Conservation (phyloP, 2,888 invertebrate genomes). For the Heliconius charithonia region DNA sequence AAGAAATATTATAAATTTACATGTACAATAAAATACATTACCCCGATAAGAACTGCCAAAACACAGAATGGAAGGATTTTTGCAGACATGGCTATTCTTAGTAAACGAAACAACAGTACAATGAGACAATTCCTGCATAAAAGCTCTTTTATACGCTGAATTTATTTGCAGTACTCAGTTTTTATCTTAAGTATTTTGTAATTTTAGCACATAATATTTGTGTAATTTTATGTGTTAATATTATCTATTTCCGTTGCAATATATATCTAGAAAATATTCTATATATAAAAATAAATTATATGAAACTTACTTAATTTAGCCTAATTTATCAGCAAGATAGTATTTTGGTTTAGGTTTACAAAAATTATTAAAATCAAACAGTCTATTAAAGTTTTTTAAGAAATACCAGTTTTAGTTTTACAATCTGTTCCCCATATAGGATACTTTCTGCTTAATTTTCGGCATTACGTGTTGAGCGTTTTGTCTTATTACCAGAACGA, state of each 20-base stretch:
- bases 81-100: not conserved
- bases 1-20: too few relatives aligned
- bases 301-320: not conserved
- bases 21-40: not conserved
- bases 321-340: not conserved
- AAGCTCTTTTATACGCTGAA: conserved; percentile 14
- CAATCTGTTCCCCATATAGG: too few relatives aligned
- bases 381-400: too few relatives aligned
- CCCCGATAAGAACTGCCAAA: not conserved
- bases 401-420: too few relatives aligned
- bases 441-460: too few relatives aligned
- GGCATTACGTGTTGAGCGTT: too few relatives aligned
- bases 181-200: conserved; percentile 14
- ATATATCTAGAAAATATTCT: not conserved
- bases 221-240: conserved; percentile 14
- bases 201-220: conserved; percentile 1
- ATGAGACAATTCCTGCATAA: not conserved
- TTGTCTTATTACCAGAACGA: too few relatives aligned
- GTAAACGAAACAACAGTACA: not conserved
- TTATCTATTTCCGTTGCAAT: not conserved
- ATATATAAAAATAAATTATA: not conserved
- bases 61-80: not conserved
- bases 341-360: not conserved
- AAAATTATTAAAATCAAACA: not conserved
- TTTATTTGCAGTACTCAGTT: conserved; percentile 1